Evolutionary conservation across 1,140 invertebrate species (phyloP).

Genomic region (Drosophila rufa): DNA sequence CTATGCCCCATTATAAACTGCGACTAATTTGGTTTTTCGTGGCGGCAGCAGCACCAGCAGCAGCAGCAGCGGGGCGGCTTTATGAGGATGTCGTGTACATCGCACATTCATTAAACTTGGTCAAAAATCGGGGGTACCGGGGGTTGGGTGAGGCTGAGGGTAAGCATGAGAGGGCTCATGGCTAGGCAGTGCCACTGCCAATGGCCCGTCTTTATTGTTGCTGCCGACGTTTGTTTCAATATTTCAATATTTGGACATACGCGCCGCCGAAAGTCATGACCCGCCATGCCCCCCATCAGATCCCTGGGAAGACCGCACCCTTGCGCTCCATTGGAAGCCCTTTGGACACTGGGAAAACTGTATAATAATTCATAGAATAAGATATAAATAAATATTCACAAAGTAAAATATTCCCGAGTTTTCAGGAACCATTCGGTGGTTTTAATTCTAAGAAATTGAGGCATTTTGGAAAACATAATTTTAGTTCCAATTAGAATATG

Average conservation of each 20-base stretch:
- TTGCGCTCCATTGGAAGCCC: constrained; percentile 23
- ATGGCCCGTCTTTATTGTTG: constrained; percentile 33
- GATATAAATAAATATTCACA: no score
- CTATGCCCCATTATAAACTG: constrained; percentile 48
- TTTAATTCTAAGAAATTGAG: no score
- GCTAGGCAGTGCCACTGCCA: constrained; percentile 31
- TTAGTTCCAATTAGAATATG: no score
- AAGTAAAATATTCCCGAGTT: no score
- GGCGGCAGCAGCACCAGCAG: constrained; percentile 26
- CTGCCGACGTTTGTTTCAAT: constrained; percentile 70
- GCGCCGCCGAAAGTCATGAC: constrained; percentile 63
- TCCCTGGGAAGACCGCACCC: constrained; percentile 39
- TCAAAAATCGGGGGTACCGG: constrained; percentile 17
- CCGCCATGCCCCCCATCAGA: constrained; percentile 23
- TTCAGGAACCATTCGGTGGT: no score
- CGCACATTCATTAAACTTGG: constrained; percentile 76
- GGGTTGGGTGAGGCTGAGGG: neutral
- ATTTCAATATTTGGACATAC: constrained; percentile 84
- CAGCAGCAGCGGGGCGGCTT: constrained; percentile 51
- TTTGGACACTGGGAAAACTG: constrained; percentile 11
- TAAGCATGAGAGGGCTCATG: constrained; percentile 8
- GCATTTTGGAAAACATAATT: no score
- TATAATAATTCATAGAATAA: no score
- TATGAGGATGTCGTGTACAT: constrained; percentile 79
- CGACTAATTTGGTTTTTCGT: constrained; percentile 72